Evolutionary conservation across 2,113 vertebrate species (phyloP).

Genomic region (Scolopax mira): DNA sequence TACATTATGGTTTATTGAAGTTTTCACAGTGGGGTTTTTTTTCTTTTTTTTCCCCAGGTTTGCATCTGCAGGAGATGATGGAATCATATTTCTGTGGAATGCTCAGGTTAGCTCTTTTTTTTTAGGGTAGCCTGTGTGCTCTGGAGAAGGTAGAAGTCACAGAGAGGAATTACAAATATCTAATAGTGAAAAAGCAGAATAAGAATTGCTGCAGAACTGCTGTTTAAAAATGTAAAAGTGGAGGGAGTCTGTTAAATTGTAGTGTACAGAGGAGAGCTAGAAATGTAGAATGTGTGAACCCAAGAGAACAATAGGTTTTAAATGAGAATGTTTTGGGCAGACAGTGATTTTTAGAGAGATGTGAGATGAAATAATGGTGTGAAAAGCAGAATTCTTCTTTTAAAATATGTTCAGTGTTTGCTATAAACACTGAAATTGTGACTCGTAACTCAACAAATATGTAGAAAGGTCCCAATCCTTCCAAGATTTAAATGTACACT

Average conservation of each 20-base stretch:
- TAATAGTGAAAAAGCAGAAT: neutral
- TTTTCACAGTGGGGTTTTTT: neutral
- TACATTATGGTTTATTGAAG: neutral
- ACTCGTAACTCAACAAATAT: neutral
- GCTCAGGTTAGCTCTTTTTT: constrained; percentile 78
- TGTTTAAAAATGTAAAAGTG: neutral
- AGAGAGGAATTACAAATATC: neutral
- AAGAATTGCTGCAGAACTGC: neutral
- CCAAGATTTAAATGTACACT: neutral
- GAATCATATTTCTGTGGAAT: constrained; percentile 89
- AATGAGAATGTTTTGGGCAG: neutral
- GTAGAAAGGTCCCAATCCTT: neutral
- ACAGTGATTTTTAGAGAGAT: neutral
- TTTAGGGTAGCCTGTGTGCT: neutral
- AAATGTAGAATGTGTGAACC: neutral
- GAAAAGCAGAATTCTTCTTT: neutral
- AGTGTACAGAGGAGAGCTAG: neutral
- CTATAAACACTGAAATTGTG: neutral
- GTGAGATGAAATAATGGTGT: neutral
- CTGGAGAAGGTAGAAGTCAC: neutral
- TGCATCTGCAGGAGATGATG: constrained; percentile 95
- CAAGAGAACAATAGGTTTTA: neutral
- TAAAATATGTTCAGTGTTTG: neutral
- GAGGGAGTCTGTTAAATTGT: neutral
- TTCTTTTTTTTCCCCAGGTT: constrained; percentile 75